Evolutionary conservation across 2,797 vertebrate genomes (phyloP), one percentile per base, ranked within the genome.

Genomic region (Hemitrygon akajei): DNA sequence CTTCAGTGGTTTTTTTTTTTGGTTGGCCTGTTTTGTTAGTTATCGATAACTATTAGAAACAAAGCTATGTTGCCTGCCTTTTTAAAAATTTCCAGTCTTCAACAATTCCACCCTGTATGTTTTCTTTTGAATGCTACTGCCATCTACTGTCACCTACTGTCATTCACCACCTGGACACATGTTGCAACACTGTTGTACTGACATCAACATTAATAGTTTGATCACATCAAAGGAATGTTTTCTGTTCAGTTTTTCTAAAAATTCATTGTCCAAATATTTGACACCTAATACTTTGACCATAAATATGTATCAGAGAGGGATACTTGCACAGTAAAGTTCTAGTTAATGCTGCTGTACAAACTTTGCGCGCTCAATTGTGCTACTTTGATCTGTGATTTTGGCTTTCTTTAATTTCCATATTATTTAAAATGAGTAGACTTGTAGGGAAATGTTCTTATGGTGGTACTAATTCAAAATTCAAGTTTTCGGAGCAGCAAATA

Each of bases 21-120:
- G 66, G 37, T 91, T 91, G 27, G 91, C 40, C 71, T 75, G 71
- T 25, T 30, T 93, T 75, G 71, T 56, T 92, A 20, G 87, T 91
- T 76, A 30, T 58, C 30, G 71, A 56, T 40, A 93, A 11, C 71
- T 56, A 47, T 91, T 91, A 56, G 87, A 76, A 76, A 76, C 40
- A 93, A 93, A 93, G 40, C 91, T 56, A 76, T 1, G 56, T 37
- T 75, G 47, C 91, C 91, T 75, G 58, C 56, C 47, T 14, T 73
- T 91, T 56, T 30, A 7, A 73, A 93, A 22, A 47, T 47, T 75
- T 71, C 40, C 91, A 76, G 76, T 76, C 91, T 93, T 93, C 25
- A 93, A 76, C 7, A 1, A 92, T 91, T 76, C 40, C 91, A 76
- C 69, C 22, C 3, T 71, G 56, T 91, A 76, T 75, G 40, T 92